phyloP scores from a whole-genome alignment of 2,888 invertebrate species.

The Watsonalla binaria region DNA sequence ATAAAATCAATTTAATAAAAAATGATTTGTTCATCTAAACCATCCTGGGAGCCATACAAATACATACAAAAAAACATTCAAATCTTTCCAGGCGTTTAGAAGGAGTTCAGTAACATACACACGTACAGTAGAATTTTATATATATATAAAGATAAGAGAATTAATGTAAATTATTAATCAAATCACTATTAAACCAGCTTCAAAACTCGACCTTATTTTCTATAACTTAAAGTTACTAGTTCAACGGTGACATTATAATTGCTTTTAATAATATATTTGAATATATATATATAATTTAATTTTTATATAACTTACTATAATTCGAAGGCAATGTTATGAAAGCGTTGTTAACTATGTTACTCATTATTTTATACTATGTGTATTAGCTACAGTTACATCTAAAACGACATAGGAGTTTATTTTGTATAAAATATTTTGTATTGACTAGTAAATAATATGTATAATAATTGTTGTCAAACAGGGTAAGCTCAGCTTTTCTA shows the following conservation, averaged over 20 bases:
- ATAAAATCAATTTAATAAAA: too few species aligned
- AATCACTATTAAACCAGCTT: conserved; percentile 15
- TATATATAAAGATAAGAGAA: too few species aligned
- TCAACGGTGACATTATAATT: too few species aligned
- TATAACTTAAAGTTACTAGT: too few species aligned
- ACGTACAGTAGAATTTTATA: too few species aligned
- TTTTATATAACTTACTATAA: conserved; percentile 16
- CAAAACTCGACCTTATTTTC: conserved; percentile 17
- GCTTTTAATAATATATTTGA: too few species aligned
- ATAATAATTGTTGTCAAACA: background rate
- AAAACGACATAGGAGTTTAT: background rate
- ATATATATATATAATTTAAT: background rate
- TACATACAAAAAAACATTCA: too few species aligned
- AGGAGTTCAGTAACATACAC: too few species aligned
- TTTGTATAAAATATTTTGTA: background rate
- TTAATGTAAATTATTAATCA: too few species aligned
- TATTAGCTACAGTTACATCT: background rate
- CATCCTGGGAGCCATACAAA: too few species aligned
- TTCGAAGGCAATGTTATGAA: conserved; percentile 48
- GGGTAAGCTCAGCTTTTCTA: background rate
- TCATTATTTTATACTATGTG: background rate
- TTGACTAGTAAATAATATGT: background rate
- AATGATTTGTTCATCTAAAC: too few species aligned
- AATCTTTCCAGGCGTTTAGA: too few species aligned
- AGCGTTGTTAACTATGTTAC: conserved; percentile 24